phyloP scores from a whole-genome alignment of 1,140 invertebrate species.

The Notospermus geniculatus region DNA sequence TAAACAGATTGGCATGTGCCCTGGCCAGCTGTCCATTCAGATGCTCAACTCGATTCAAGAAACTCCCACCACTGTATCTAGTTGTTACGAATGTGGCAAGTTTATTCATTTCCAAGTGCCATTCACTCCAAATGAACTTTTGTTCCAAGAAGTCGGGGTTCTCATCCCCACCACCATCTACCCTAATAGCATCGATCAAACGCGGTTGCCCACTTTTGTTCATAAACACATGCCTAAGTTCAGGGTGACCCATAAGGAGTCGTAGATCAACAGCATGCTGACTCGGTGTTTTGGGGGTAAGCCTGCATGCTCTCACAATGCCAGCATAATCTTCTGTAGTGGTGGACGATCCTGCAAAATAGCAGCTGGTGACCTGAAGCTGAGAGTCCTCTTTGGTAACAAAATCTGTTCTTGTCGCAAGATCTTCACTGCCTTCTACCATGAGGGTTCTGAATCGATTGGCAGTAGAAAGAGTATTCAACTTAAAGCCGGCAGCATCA shows the following conservation, averaged over 20 bases:
- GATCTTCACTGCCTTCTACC: conserved; percentile 4
- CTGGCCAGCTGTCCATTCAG: conserved; percentile 2
- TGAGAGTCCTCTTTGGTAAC: not conserved
- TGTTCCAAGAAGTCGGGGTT: conserved; percentile 4
- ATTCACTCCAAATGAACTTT: conserved; percentile 5
- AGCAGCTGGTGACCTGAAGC: conserved; percentile 3
- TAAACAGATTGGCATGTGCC: conserved; percentile 4
- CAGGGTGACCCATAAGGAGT: not conserved
- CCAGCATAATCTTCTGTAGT: conserved; percentile 9
- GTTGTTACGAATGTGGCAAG: conserved; percentile 5
- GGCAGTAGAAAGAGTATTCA: not conserved
- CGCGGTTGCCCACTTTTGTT: conserved; percentile 2
- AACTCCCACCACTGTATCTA: not conserved
- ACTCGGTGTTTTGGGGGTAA: not conserved
- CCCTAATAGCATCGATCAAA: not conserved
- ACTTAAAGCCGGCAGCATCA: conserved; percentile 7
- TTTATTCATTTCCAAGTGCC: not conserved
- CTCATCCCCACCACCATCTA: conserved; percentile 7
- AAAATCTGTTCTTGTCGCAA: conserved; percentile 5
- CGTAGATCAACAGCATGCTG: not conserved
- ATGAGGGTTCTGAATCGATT: conserved; percentile 5
- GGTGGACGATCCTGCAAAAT: not conserved
- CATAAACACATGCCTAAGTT: conserved; percentile 2
- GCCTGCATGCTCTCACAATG: conserved; percentile 2
- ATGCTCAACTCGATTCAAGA: not conserved